These are phyloP conservation scores for Lepidochrysops patricia DNA, from an alignment of 2,888 invertebrate genomes.

Conservation along the genomic window DNA sequence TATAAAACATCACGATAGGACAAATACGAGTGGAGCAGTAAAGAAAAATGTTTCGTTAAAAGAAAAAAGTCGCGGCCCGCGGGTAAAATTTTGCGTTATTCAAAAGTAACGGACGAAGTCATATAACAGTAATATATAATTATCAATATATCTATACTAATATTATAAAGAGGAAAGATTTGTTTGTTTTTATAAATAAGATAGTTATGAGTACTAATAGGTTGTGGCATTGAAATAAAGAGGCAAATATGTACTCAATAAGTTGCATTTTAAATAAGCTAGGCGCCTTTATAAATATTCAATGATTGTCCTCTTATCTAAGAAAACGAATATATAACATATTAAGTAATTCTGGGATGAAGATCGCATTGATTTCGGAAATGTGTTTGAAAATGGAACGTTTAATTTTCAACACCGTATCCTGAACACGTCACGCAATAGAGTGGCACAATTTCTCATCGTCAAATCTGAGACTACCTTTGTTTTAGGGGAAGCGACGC, in stretches of 20 bases:
- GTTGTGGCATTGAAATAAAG: not conserved
- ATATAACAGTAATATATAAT: no score
- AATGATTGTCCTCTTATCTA: not conserved
- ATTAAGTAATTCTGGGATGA: not conserved
- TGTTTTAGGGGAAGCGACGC: conserved; percentile 32
- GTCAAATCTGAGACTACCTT: conserved; percentile 50
- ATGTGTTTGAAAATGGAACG: conserved; percentile 5
- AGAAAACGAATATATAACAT: not conserved
- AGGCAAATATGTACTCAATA: not conserved
- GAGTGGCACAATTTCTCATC: conserved; percentile 33
- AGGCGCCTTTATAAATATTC: not conserved
- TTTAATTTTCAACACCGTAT: conserved; percentile 13
- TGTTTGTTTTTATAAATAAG: no score
- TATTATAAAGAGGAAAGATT: no score
- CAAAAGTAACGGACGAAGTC: no score
- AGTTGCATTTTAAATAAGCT: not conserved
- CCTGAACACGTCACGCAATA: conserved; percentile 29
- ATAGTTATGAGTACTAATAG: no score
- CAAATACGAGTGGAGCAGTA: no score
- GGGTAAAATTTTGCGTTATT: no score
- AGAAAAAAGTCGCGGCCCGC: no score
- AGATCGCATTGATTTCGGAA: not conserved
- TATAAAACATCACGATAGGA: no score
- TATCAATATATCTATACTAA: no score
- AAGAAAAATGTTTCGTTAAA: no score